Evolutionary conservation across 2,113 vertebrate species (phyloP).

Genomic region (Mustela lutreola): DNA sequence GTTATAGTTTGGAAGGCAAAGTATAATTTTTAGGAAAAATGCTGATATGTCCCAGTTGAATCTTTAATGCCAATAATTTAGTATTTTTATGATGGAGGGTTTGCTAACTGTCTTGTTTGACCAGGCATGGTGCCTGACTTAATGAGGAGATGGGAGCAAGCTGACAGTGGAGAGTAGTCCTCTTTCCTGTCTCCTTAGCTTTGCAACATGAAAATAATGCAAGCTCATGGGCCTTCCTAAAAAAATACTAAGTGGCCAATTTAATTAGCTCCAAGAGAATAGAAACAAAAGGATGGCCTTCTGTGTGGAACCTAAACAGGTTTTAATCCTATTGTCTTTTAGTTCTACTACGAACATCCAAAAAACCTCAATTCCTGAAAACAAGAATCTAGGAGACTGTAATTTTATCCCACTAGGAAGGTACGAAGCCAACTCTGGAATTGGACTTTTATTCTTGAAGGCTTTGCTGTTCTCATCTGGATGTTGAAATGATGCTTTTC

Average conservation of each 20-base stretch:
- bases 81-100: neutral
- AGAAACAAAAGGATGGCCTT: neutral
- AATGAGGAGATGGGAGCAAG: neutral
- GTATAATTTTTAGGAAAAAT: neutral
- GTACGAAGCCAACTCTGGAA: neutral
- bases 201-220: neutral
- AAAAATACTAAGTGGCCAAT: neutral
- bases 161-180: neutral
- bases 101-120: neutral
- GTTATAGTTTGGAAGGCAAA: constrained; percentile 22
- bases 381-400: neutral
- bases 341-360: neutral
- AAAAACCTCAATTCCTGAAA: constrained; percentile 21
- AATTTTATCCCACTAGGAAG: neutral
- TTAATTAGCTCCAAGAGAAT: neutral
- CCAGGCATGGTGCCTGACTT: neutral
- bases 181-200: neutral
- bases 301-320: neutral
- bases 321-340: constrained; percentile 59
- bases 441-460: constrained; percentile 29
- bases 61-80: neutral
- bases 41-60: neutral
- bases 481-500: constrained; percentile 34
- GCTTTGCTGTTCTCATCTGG: constrained; percentile 43
- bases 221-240: neutral